Conservation (phyloP, 2,888 invertebrate species). For the Anoplius nigerrimus region DNA sequence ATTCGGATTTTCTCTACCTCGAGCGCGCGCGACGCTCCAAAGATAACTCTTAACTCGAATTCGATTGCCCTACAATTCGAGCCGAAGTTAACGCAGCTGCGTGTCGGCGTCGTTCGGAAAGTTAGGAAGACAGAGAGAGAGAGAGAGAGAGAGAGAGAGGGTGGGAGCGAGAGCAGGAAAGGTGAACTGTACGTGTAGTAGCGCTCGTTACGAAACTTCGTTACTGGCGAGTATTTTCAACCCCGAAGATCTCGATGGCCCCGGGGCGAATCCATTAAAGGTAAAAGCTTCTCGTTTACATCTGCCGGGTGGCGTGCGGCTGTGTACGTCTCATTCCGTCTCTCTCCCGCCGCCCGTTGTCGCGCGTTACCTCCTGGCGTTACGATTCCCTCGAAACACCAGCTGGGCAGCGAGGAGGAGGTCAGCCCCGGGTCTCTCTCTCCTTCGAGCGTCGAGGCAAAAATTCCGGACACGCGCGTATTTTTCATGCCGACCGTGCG, state of each 20-base stretch:
- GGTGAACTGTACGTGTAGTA: constrained; percentile 24
- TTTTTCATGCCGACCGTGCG: too few species aligned
- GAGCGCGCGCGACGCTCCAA: not conserved
- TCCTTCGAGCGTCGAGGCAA: not conserved
- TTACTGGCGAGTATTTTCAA: constrained; percentile 57
- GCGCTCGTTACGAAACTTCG: constrained; percentile 57
- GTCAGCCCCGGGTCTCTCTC: constrained; percentile 3
- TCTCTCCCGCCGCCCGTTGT: constrained; percentile 3
- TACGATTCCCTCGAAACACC: constrained; percentile 46
- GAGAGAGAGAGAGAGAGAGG: not conserved
- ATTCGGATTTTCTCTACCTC: constrained; percentile 1
- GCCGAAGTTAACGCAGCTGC: constrained; percentile 46
- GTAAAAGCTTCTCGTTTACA: constrained; percentile 58
- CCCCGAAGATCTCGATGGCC: constrained; percentile 55
- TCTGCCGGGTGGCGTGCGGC: constrained; percentile 33
- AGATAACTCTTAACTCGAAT: constrained; percentile 37
- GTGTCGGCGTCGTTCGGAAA: not conserved
- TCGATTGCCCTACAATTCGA: constrained; percentile 47
- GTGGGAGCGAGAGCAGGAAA: constrained; percentile 2
- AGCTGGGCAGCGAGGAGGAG: constrained; percentile 44
- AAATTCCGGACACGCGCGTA: not conserved
- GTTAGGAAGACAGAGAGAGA: not conserved
- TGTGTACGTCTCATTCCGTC: not conserved
- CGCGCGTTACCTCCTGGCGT: constrained; percentile 10
- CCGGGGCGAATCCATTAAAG: constrained; percentile 57